phyloP scores from a whole-genome alignment of 2,797 vertebrate species.

The Hippopotamyrus pictus region DNA sequence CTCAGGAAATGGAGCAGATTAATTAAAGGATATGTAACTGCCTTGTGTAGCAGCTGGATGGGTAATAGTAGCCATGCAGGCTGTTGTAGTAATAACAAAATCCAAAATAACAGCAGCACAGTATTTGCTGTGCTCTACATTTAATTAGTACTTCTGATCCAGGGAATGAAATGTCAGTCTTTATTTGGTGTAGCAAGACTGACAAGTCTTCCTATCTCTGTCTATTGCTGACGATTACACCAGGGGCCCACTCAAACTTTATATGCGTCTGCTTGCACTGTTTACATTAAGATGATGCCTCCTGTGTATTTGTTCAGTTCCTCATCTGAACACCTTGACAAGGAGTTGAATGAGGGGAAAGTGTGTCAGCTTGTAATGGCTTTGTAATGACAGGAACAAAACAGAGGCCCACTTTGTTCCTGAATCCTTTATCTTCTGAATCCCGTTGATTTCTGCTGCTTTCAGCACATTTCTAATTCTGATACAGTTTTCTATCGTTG shows the following conservation, averaged over 20 bases:
- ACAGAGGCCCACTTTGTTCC: neutral
- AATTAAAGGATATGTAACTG: conserved; percentile 10
- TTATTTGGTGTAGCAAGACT: neutral
- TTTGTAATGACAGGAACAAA: conserved; percentile 20
- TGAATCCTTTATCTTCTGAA: neutral
- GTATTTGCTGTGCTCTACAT: neutral
- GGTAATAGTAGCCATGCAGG: neutral
- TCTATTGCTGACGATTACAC: neutral
- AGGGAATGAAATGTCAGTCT: neutral
- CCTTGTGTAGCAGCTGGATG: neutral
- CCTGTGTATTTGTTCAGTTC: neutral
- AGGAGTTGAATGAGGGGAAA: conserved; percentile 40
- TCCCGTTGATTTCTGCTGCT: neutral
- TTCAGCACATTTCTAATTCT: conserved; percentile 5
- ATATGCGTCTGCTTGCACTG: neutral
- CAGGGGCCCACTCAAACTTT: neutral
- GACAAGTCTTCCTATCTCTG: neutral
- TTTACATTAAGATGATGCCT: neutral
- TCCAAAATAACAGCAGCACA: neutral
- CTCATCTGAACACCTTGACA: conserved; percentile 44
- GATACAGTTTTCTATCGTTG: neutral
- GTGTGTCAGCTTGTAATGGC: conserved; percentile 26
- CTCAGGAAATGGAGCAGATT: conserved; percentile 20
- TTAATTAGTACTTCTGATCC: neutral
- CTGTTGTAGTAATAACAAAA: neutral